phyloP scores from a whole-genome alignment of 2,797 vertebrate species.

The Mareca penelope region DNA sequence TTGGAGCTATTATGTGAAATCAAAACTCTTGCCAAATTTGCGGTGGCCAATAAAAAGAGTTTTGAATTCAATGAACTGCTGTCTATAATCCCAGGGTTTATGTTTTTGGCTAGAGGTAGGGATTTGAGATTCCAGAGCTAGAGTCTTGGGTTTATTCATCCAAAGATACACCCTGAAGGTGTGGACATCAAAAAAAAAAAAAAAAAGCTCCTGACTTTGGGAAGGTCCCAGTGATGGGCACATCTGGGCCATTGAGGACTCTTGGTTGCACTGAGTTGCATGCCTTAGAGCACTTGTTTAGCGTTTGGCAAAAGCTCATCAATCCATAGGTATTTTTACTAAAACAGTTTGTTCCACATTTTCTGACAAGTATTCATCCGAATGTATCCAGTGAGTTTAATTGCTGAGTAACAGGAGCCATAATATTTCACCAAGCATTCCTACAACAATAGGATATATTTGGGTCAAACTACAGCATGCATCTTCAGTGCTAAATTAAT shows the following conservation, averaged over 20 bases:
- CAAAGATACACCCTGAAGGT: neutral
- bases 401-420: neutral
- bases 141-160: neutral
- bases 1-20: neutral
- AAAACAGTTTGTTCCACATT: conserved; percentile 1
- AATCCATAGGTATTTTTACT: conserved; percentile 16
- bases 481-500: conserved; percentile 27
- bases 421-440: neutral
- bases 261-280: neutral
- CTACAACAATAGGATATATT: conserved; percentile 17
- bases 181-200: too few species aligned
- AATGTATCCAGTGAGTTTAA: conserved; percentile 4
- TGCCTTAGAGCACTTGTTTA: neutral
- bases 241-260: neutral
- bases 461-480: conserved; percentile 2
- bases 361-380: neutral
- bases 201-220: neutral
- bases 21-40: neutral
- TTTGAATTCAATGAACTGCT: neutral
- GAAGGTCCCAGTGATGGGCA: neutral
- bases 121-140: neutral
- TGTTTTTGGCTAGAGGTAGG: neutral
- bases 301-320: neutral
- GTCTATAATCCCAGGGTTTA: neutral
- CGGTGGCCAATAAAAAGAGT: neutral